Percentiles rank a stretch among this genome's conserved stretches.
Conservation (phyloP, 2,888 invertebrate genomes). For the Cantharis rustica region DNA sequence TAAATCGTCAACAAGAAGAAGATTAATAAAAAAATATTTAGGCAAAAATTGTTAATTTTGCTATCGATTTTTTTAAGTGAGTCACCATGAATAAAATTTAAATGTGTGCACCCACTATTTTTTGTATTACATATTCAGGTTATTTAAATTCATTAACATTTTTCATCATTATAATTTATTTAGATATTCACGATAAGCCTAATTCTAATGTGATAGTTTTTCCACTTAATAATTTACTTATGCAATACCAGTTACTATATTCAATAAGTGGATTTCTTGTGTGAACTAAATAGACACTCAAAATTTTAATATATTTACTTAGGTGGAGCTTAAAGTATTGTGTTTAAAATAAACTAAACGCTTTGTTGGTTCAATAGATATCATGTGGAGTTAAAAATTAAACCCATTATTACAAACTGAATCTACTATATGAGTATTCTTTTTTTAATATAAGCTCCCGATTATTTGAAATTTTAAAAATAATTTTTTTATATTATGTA, state of each 20-base stretch:
- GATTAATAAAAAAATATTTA: background rate
- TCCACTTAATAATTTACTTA: background rate
- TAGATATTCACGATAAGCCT: background rate
- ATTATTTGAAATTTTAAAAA: background rate
- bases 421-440: slow-evolving; percentile 36
- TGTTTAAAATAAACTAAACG: slow-evolving; percentile 50
- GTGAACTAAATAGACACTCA: slow-evolving; percentile 55
- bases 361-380: slow-evolving; percentile 56
- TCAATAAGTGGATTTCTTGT: slow-evolving; percentile 34
- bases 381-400: slow-evolving; percentile 58
- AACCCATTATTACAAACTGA: slow-evolving; percentile 55
- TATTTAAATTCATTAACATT: background rate
- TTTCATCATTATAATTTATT: background rate
- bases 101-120: background rate
- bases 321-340: slow-evolving; percentile 51
- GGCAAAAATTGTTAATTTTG: too few species aligned
- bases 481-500: too few species aligned
- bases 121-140: background rate
- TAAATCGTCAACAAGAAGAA: background rate
- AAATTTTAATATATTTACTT: slow-evolving; percentile 57
- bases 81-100: background rate
- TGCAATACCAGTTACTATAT: background rate
- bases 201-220: background rate
- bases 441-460: background rate
- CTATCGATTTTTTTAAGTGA: background rate